phyloP scores from a whole-genome alignment of 2,888 invertebrate species.

The Rhopalosiphum nymphaeae region DNA sequence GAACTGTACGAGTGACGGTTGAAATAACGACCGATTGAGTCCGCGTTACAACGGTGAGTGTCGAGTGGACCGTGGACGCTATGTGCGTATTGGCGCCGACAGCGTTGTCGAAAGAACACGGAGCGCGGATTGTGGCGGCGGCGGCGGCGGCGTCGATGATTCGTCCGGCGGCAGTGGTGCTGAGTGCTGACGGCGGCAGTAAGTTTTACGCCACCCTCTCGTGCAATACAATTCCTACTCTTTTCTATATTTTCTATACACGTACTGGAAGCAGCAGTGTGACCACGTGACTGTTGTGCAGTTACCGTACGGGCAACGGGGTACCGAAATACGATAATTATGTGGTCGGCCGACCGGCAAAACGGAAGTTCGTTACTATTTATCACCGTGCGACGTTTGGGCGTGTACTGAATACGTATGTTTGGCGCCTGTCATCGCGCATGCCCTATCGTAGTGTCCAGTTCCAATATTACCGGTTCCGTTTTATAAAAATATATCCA shows the following conservation, averaged over 20 bases:
- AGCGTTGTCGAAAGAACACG: conserved; percentile 47
- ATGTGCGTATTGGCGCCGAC: conserved; percentile 44
- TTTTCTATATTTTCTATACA: conserved; percentile 1
- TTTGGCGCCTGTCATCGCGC: neutral
- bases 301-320: neutral
- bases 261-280: conserved; percentile 26
- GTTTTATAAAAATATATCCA: neutral
- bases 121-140: conserved; percentile 42
- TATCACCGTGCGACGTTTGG: neutral
- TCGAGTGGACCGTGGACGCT: neutral
- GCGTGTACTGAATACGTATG: neutral
- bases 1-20: neutral
- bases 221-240: neutral
- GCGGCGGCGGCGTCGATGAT: conserved; percentile 2
- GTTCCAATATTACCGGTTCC: neutral
- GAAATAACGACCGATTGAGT: neutral
- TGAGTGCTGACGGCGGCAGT: neutral
- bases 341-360: neutral
- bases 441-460: neutral
- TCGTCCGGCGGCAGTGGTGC: neutral
- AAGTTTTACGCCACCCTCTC: conserved; percentile 27
- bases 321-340: neutral
- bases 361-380: neutral
- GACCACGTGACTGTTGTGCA: neutral
- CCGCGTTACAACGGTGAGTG: conserved; percentile 11